Evolutionary conservation across 2,113 vertebrate genomes (phyloP), one percentile per base, ranked within the genome.

Genomic region (Hippolais icterina): DNA sequence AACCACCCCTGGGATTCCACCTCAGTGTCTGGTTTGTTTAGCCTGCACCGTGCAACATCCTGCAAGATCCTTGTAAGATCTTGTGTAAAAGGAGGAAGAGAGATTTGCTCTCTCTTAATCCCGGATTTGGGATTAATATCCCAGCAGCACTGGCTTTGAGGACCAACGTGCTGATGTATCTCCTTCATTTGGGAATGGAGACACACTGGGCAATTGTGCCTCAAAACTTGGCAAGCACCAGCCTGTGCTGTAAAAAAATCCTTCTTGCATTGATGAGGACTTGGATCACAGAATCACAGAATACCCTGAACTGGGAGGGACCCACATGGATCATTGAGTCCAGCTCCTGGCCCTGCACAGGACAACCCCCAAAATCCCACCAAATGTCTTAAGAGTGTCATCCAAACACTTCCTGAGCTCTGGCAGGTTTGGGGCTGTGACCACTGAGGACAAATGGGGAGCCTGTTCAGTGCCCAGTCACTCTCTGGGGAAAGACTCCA

Each of bases 291-390:
- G 66, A 37, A 42, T 35, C 59, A 42, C 7, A 49, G 53, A 47
- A 25, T 9, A 2, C 25, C 13, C 41, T 35, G 54, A 27, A 8
- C 0, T 54, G n/a, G 70, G 78, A 76, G 17, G 31, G 9, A 54
- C 15, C 14, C 29, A 68, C 41, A 31, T 0, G 2, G 9, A 31
- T 41, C 33, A 60, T 12, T 0, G 0, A 19, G 29, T 41, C 24
- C 79, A 53, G 29, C 70, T 76, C 70, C 47, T 47, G 41, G 24
- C 11, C 39, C 53, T 5, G 20, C 16, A 68, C 16, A 35, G 24
- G 23, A 35, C 20, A 52, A 11, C 6, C 15, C 24, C 22, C 27
- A 23, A 35, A 23, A 49, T 42, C 47, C 31, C 25, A 35, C 14
- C 41, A 27, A 0, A 3, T 24, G 15, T 27, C 15, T 28, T 10